phyloP scores from a whole-genome alignment of 2,113 vertebrate species.

The Nothocercus nigrocapillus region DNA sequence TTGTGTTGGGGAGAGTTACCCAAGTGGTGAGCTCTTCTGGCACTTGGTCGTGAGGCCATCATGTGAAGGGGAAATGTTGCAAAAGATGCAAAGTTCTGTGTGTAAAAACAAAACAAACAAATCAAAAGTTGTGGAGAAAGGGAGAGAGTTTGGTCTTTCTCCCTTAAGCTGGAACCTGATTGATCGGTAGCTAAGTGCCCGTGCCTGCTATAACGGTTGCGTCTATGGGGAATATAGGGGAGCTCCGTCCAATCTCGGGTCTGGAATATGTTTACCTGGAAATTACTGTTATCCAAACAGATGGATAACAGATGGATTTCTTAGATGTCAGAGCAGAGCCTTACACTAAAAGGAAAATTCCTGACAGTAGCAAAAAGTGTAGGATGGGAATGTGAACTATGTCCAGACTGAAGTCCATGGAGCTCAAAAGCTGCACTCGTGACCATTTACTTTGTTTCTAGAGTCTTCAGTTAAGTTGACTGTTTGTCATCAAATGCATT shows the following conservation, averaged over 20 bases:
- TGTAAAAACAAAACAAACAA: neutral
- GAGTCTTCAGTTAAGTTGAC: neutral
- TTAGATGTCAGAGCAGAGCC: neutral
- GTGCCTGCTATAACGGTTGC: neutral
- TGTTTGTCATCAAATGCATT: neutral
- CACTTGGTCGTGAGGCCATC: neutral
- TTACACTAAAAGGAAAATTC: constrained; percentile 26
- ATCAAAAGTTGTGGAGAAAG: neutral
- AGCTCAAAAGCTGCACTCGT: neutral
- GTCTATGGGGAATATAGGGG: neutral
- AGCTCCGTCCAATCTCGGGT: neutral
- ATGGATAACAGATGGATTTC: too few species aligned
- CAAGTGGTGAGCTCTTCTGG: neutral
- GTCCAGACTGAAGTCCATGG: constrained; percentile 34
- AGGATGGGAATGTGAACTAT: constrained; percentile 64
- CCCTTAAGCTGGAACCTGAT: constrained; percentile 7
- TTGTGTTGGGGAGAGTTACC: rapidly evolving
- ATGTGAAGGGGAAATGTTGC: constrained; percentile 41
- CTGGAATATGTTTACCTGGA: neutral
- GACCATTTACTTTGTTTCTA: neutral
- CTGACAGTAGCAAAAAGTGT: neutral
- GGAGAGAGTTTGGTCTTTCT: neutral
- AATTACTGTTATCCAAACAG: neutral
- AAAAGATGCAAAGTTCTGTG: neutral
- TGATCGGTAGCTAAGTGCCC: neutral